Conservation (phyloP, 1,140 invertebrate genomes). For the Protaetia brevitarsis region DNA sequence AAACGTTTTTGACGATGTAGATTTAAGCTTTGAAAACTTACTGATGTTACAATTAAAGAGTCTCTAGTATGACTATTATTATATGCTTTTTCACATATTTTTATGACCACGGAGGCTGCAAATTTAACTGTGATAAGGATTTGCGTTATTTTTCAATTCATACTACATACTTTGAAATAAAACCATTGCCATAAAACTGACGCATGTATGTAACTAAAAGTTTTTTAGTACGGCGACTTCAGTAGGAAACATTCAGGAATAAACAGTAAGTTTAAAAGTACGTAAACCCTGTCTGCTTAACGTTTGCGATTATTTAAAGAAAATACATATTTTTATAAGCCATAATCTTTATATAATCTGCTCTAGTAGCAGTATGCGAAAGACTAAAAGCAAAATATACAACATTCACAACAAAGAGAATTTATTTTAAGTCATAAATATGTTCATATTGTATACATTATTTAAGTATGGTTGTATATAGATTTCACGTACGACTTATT, state of each 20-base stretch:
- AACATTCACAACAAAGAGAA: neutral
- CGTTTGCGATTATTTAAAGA: neutral
- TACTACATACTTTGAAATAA: neutral
- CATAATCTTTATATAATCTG: neutral
- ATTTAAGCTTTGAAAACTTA: neutral
- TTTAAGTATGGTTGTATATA: neutral
- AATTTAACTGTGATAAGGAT: slow-evolving; percentile 12
- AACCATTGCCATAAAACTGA: neutral
- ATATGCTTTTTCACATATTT: neutral
- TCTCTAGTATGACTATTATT: neutral
- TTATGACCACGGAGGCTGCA: neutral
- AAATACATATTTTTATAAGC: slow-evolving; percentile 14
- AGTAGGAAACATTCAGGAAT: neutral
- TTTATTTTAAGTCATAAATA: slow-evolving; percentile 1
- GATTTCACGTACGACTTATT: slow-evolving; percentile 6
- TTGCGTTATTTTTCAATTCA: slow-evolving; percentile 1
- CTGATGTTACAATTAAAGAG: neutral
- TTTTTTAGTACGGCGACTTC: neutral
- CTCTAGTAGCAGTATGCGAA: neutral
- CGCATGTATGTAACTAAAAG: neutral
- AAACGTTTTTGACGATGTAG: neutral
- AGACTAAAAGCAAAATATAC: slow-evolving; percentile 5
- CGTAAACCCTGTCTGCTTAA: neutral
- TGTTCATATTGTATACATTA: slow-evolving; percentile 8
- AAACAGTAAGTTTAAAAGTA: neutral